Evolutionary conservation across 2,797 vertebrate species (phyloP), one percentile per base, ranked within the genome.

Genomic region (Phyllotis vaccarum): DNA sequence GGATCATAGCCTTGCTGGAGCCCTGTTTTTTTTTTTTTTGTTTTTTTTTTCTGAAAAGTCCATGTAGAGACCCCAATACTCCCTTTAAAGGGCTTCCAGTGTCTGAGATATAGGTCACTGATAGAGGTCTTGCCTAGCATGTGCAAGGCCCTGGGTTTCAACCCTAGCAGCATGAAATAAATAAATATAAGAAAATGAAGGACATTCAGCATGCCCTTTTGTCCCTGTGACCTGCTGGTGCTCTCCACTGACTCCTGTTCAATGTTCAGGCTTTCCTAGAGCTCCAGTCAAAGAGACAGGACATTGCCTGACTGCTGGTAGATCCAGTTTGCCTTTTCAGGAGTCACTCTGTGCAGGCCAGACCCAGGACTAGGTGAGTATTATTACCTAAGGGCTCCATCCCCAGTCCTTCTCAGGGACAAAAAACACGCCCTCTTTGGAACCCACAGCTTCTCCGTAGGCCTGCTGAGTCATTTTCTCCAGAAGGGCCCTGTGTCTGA

Each of bases 41-140:
- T 56, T 21, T 56, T 56, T 31, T 64, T 29, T 64, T 64, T 31
- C 8, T 58, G 90, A 87, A 95, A 97, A 90, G 64, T 75, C 40
- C 29, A 27, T 19, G 12, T 79, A 17, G 37, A 68, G 11, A 75
- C 70, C 19, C 24, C 19, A 81, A 29, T 0, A 0, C 40, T 54
- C 56, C 21, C n/a, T 91, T 56, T 81, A 56, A 54, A 92, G 34
- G 46, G 49, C 43, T 27, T 76, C 49, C 17, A 78, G 64, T 40
- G 56, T 12, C 19, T 88, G 37, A 74, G 68, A 75, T 56, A 24
- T 72, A 72, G 66, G 85, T 87, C 85, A 87, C 16, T 40, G 37
- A 60, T 74, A 75, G 29, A 88, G 56, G 29, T 19, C 56, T 62
- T 62, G 13, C 43, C 72, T 76, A 37, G 86, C 70, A 34, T 75